Base-by-base conservation (phyloP, 1,140 invertebrate species). In the Zaprionus ghesquierei region DNA sequence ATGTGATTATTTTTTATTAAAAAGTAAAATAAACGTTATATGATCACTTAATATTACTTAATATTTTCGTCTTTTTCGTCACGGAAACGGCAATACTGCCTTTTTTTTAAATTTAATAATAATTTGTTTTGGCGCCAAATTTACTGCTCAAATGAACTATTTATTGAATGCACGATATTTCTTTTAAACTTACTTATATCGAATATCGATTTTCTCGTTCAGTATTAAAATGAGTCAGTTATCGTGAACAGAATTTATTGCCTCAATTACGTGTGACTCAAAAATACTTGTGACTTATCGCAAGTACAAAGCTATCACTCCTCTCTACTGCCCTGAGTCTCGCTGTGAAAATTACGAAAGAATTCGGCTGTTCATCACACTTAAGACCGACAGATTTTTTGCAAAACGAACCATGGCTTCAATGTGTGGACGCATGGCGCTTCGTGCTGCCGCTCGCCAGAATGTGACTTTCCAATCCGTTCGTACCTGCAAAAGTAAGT, bases 391-490 rank as follows among this genome's bases (percentile, higher is more conserved):
- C 65, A 84, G 81, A 90, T 86, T 74, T 66, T 77, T 75, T 62
- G 64, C 69, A 79, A 85, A 86, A 74, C 77, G 85, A 90, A 91
- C 69, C 93, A 94, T 94, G 94, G 94, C 94, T 92, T 93, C 93
- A 64, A 90, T 94, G 65, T 93, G 93, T 91, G 91, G 93, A 79
- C 92, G 93, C 84, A 89, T 93, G 75, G 90, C 86, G 72, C 81
- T 93, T 35, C 81, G 93, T 74, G 92, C 92, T 75, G 92, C 92
- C 73, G 91, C 92, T 74, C 92, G 93, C 84, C 92, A 93, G 69
- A 92, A 93, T 87, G 87, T 93, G 41, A 74, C 92, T 68, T 92
- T 90, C 79, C 91, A 92, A 68, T 90, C 90, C 84, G 92, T 91
- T 69, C 87, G 92, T 75, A 92, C 89, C 66, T 81, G 91, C 60